Evolutionary conservation across 2,888 invertebrate genomes (phyloP).

Genomic region (Hemaris fuciformis): DNA sequence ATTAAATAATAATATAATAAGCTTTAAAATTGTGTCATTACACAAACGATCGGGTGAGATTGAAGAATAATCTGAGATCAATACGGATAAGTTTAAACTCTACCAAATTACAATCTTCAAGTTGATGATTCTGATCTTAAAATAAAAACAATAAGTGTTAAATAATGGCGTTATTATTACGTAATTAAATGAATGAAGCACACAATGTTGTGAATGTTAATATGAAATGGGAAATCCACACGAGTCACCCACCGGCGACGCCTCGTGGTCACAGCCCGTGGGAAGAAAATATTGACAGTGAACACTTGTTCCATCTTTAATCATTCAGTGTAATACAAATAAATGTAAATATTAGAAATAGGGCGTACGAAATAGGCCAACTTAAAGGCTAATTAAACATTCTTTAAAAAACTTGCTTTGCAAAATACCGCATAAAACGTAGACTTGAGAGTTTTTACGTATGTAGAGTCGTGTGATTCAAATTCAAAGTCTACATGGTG

Average conservation of each 20-base stretch:
- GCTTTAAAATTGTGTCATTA: neutral
- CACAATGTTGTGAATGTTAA: neutral
- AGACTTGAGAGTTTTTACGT: neutral
- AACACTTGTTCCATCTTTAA: neutral
- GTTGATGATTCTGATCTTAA: neutral
- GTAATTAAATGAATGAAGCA: neutral
- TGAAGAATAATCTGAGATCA: neutral
- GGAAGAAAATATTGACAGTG: slow-evolving; percentile 36
- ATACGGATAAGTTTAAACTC: neutral
- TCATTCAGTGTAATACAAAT: neutral
- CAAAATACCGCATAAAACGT: neutral
- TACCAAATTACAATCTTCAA: neutral
- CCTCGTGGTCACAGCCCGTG: slow-evolving; percentile 34
- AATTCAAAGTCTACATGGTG: slow-evolving; percentile 34
- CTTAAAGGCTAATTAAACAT: neutral
- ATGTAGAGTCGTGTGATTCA: slow-evolving; percentile 8
- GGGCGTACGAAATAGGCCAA: neutral
- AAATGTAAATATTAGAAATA: neutral
- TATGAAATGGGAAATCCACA: slow-evolving; percentile 10
- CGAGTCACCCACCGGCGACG: slow-evolving; percentile 34
- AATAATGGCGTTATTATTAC: neutral
- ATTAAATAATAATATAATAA: no score
- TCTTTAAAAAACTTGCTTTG: neutral
- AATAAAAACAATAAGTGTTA: neutral
- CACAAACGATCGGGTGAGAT: neutral